Evolutionary conservation across 2,888 invertebrate species (phyloP).

Genomic region (Eupelmus urozonus): DNA sequence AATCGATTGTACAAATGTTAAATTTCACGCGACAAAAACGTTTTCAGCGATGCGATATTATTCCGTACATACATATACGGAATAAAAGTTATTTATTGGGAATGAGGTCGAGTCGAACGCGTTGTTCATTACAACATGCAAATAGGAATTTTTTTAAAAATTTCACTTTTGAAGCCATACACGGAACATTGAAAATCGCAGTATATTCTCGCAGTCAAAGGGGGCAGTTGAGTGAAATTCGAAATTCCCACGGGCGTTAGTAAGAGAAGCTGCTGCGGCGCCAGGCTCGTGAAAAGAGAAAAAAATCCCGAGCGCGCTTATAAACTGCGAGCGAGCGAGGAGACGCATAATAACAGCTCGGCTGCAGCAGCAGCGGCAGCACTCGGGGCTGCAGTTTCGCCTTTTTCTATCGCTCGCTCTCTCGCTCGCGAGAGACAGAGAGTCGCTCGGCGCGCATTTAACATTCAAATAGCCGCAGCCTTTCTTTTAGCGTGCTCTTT

Average conservation of each 20-base stretch:
- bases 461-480: constrained; percentile 38
- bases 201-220: too few species aligned
- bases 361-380: background rate
- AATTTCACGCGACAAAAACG: too few species aligned
- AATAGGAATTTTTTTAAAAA: too few species aligned
- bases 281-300: background rate
- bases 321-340: background rate
- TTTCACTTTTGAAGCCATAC: too few species aligned
- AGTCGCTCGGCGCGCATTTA: constrained; percentile 28
- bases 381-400: constrained; percentile 1
- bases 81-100: too few species aligned
- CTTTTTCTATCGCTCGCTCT: too few species aligned
- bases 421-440: background rate
- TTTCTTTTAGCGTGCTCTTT: constrained; percentile 12
- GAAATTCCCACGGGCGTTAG: constrained; percentile 26
- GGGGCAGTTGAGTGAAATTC: too few species aligned
- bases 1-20: background rate
- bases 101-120: too few species aligned
- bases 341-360: constrained; percentile 28
- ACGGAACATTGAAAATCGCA: too few species aligned
- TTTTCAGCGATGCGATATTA: too few species aligned
- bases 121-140: too few species aligned
- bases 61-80: too few species aligned
- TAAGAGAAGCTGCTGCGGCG: background rate
- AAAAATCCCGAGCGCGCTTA: constrained; percentile 20